phyloP scores from a whole-genome alignment of 2,888 invertebrate genomes.

The Neoascia interrupta region DNA sequence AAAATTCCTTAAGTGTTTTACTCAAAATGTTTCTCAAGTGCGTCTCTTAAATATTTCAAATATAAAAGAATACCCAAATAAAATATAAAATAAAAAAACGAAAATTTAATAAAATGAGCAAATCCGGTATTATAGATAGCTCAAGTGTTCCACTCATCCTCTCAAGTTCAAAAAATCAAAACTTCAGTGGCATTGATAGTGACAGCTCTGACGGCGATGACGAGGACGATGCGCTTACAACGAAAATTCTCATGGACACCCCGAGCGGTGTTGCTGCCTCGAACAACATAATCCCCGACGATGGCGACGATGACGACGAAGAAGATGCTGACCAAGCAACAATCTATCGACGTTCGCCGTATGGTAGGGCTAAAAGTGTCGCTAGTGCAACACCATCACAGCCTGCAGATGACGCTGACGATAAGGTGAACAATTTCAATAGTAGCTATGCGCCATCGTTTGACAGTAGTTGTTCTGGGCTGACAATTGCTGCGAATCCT shows the following conservation, averaged over 20 bases:
- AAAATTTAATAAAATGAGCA: conserved; percentile 69
- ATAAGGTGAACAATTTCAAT: conserved; percentile 68
- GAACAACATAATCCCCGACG: no score
- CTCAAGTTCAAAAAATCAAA: conserved; percentile 70
- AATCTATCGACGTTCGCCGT: conserved; percentile 40
- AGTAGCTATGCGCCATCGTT: conserved; percentile 60
- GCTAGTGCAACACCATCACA: conserved; percentile 9
- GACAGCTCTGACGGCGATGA: conserved; percentile 69
- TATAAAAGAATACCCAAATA: conserved; percentile 18
- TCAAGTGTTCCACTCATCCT: conserved; percentile 73
- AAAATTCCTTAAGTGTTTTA: neutral
- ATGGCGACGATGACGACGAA: conserved; percentile 8
- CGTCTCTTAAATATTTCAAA: no score
- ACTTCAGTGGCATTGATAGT: conserved; percentile 67
- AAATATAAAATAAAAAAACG: conserved; percentile 2
- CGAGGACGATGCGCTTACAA: conserved; percentile 56
- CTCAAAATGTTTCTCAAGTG: conserved; percentile 18
- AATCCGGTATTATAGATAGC: conserved; percentile 70
- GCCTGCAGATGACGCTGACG: conserved; percentile 39
- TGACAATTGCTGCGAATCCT: conserved; percentile 51
- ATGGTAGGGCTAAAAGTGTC: conserved; percentile 22
- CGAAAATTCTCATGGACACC: conserved; percentile 54
- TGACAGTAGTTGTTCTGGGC: conserved; percentile 63
- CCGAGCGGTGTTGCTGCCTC: conserved; percentile 17
- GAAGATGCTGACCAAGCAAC: conserved; percentile 26